phyloP scores from a whole-genome alignment of 2,888 invertebrate species.

The Pediacus dermestoides region DNA sequence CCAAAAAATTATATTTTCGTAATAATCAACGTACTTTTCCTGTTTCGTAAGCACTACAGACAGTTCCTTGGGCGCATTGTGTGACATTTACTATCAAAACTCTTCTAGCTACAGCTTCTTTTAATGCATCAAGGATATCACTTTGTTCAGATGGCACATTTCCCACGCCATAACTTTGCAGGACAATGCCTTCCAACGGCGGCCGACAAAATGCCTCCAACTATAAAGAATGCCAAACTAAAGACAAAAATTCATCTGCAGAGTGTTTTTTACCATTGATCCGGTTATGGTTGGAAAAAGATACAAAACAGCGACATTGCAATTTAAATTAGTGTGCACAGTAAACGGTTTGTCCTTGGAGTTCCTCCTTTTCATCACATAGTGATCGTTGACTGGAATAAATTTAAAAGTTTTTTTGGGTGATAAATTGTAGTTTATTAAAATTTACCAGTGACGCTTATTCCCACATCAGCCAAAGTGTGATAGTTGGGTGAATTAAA shows the following conservation, averaged over 20 bases:
- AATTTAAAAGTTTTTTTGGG: not conserved
- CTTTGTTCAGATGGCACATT: constrained; percentile 82
- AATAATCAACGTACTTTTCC: constrained; percentile 61
- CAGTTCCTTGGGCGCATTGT: constrained; percentile 82
- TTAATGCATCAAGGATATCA: constrained; percentile 74
- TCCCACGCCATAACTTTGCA: constrained; percentile 91
- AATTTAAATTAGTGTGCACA: constrained; percentile 21
- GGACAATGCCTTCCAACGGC: constrained; percentile 72
- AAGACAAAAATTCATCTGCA: constrained; percentile 1
- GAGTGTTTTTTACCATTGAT: constrained; percentile 56
- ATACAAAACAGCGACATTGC: constrained; percentile 24
- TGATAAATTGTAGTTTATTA: not conserved
- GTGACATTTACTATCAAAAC: constrained; percentile 89
- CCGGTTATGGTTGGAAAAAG: constrained; percentile 59
- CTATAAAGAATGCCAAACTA: constrained; percentile 28
- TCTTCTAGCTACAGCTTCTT: constrained; percentile 68
- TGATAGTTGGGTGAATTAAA: constrained; percentile 85
- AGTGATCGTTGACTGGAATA: constrained; percentile 23
- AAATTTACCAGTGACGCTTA: constrained; percentile 64
- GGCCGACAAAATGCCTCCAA: constrained; percentile 69
- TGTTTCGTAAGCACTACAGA: constrained; percentile 75
- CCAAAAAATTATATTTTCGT: constrained; percentile 4
- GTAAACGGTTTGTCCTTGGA: constrained; percentile 6
- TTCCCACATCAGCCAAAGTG: constrained; percentile 78
- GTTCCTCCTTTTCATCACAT: constrained; percentile 14